Conservation (phyloP, 1,140 invertebrate species). For the Drosophila trapezifrons region DNA sequence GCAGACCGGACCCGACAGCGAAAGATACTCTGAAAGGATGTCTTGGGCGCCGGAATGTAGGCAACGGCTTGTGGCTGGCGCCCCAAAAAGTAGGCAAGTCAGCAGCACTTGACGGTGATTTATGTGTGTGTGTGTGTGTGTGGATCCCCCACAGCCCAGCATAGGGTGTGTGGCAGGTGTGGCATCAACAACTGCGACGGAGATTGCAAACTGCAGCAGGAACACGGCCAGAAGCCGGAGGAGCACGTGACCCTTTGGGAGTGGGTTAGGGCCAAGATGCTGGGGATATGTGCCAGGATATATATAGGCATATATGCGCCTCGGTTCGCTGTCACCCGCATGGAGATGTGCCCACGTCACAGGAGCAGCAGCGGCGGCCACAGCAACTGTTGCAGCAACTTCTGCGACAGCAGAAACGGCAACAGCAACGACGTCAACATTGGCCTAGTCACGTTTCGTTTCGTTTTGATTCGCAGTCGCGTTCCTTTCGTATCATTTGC, state of each 20-base stretch:
- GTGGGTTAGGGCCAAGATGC: neutral
- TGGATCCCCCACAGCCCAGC: too few relatives aligned
- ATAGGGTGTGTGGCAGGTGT: neutral
- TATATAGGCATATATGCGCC: conserved; percentile 41
- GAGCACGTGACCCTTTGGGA: neutral
- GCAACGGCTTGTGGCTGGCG: too few relatives aligned
- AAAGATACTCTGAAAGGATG: conserved; percentile 21
- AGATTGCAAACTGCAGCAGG: neutral
- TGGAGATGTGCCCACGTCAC: conserved; percentile 44
- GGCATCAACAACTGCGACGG: neutral
- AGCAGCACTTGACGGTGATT: conserved; percentile 11
- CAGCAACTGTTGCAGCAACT: conserved; percentile 17
- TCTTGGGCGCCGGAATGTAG: conserved; percentile 18
- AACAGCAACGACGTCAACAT: conserved; percentile 50
- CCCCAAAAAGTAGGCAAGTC: conserved; percentile 8
- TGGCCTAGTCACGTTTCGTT: conserved; percentile 73
- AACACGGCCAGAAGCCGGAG: neutral
- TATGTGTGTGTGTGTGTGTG: neutral
- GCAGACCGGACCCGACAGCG: conserved; percentile 4
- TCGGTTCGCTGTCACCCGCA: conserved; percentile 67
- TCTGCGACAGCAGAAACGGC: conserved; percentile 17
- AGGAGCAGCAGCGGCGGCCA: conserved; percentile 7
- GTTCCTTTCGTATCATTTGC: conserved; percentile 20
- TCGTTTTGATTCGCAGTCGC: conserved; percentile 23
- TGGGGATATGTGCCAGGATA: conserved; percentile 2